phyloP scores from a whole-genome alignment of 2,888 invertebrate genomes.

The Apomyelois bistriatella region DNA sequence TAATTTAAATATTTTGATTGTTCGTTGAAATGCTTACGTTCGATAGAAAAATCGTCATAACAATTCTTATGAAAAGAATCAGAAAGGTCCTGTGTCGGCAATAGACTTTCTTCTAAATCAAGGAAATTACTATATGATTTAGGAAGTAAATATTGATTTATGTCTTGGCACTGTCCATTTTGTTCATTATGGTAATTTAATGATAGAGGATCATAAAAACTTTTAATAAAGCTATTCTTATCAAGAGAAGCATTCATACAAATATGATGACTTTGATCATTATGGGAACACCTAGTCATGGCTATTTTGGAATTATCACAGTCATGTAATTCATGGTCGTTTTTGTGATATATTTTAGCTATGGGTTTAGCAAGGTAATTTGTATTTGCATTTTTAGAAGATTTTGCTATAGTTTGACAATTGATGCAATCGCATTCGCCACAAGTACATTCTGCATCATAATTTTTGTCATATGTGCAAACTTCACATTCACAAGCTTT shows the following conservation, averaged over 20 bases:
- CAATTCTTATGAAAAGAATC: background rate
- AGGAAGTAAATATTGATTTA: background rate
- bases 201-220: background rate
- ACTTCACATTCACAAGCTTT: slow-evolving; percentile 3
- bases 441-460: slow-evolving; percentile 1
- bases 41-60: background rate
- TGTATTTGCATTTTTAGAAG: background rate
- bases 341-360: background rate
- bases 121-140: background rate
- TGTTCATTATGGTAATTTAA: background rate
- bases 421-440: background rate
- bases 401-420: background rate
- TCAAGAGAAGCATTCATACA: background rate
- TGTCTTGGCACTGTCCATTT: background rate
- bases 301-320: background rate
- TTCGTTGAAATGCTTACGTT: background rate
- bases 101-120: background rate
- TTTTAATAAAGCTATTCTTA: background rate
- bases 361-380: background rate
- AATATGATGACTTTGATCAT: background rate
- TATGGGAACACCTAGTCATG: background rate
- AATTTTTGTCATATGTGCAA: background rate
- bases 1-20: background rate
- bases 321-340: background rate
- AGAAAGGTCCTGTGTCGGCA: background rate